phyloP scores from a whole-genome alignment of 2,888 invertebrate genomes.

The Apamea monoglypha region DNA sequence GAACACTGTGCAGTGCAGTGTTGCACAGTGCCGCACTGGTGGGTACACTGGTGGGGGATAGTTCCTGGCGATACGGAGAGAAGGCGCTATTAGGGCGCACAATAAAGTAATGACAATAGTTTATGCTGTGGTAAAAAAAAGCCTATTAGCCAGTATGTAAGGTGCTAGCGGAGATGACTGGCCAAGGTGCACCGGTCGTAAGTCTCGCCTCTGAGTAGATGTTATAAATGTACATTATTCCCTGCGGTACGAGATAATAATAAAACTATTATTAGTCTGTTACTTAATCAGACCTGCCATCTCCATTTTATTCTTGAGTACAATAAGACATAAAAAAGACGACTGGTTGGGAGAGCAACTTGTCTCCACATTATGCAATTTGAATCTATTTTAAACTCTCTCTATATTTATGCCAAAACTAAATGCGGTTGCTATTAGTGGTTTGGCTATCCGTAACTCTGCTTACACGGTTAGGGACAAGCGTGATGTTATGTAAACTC shows the following conservation, averaged over 20 bases:
- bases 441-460: conserved; percentile 39
- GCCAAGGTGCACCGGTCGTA: neutral
- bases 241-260: neutral
- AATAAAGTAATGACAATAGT: neutral
- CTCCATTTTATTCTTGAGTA: conserved; percentile 1
- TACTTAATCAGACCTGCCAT: conserved; percentile 8
- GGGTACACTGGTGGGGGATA: neutral
- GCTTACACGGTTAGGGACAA: conserved; percentile 44
- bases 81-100: no score
- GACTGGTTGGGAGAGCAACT: conserved; percentile 12
- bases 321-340: neutral
- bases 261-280: neutral
- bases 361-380: conserved; percentile 44
- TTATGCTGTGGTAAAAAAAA: neutral
- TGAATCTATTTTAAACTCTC: conserved; percentile 42
- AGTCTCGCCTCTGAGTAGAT: neutral
- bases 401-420: conserved; percentile 53
- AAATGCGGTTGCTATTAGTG: conserved; percentile 48
- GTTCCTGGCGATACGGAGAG: no score
- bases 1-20: neutral
- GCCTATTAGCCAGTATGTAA: neutral
- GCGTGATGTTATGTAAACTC: conserved; percentile 47
- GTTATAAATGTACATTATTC: neutral
- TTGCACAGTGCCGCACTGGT: neutral
- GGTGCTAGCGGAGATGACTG: neutral